Percentiles rank a stretch among this genome's conserved stretches.
Conservation (phyloP, 2,888 invertebrate species). For the Zonitis immaculata region DNA sequence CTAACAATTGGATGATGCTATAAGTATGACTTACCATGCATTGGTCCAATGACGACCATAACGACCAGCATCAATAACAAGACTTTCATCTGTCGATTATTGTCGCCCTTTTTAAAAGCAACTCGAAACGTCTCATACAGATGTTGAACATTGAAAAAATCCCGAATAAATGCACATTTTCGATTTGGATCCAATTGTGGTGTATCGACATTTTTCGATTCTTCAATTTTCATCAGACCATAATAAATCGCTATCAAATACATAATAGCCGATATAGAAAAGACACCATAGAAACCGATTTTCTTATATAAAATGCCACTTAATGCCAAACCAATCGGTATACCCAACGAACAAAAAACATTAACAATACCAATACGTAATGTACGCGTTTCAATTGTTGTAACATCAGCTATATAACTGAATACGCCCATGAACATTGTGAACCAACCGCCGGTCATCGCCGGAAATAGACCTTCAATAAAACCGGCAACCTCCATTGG, state of each 20-base stretch:
- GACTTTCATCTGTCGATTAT: slow-evolving; percentile 68
- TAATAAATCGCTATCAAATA: slow-evolving; percentile 72
- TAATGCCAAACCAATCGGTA: slow-evolving; percentile 83
- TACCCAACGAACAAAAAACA: slow-evolving; percentile 81
- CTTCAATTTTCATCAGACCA: slow-evolving; percentile 67
- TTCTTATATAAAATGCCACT: slow-evolving; percentile 75
- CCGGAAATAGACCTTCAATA: slow-evolving; percentile 77
- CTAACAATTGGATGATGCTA: too few relatives aligned
- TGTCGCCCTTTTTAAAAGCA: slow-evolving; percentile 73
- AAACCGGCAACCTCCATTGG: slow-evolving; percentile 78
- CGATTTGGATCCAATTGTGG: slow-evolving; percentile 48
- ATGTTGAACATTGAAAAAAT: slow-evolving; percentile 74
- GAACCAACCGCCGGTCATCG: slow-evolving; percentile 80
- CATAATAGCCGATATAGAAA: slow-evolving; percentile 68
- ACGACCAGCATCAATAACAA: slow-evolving; percentile 74
- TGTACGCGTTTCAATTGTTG: slow-evolving; percentile 77
- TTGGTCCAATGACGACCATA: slow-evolving; percentile 80
- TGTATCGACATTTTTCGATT: slow-evolving; percentile 56
- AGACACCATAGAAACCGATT: slow-evolving; percentile 79
- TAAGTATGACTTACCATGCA: slow-evolving; percentile 80
- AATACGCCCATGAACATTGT: slow-evolving; percentile 89
- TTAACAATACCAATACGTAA: slow-evolving; percentile 83
- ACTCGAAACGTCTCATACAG: slow-evolving; percentile 74
- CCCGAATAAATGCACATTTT: slow-evolving; percentile 55
- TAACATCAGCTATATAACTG: slow-evolving; percentile 84